Base-by-base conservation (phyloP, 2,888 invertebrate species). In the Troides aeacus region DNA sequence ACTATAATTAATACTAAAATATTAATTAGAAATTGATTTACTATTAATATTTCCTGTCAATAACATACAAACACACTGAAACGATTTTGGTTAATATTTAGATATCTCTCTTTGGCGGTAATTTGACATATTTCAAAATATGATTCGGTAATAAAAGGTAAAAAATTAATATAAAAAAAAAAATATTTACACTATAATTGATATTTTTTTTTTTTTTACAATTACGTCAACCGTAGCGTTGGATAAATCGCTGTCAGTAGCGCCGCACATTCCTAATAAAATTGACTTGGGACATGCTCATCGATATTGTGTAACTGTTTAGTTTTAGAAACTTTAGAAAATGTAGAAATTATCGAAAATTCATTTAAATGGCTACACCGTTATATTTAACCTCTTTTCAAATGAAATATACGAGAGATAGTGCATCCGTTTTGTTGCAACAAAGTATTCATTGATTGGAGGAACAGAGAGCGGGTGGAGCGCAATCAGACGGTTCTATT, bases 381-480 rank as follows among this genome's bases (percentile, higher is more conserved):
- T 57, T 69, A 64, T 62, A 68, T 67, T 68, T 70, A 69, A 64
- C 60, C 66, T 62, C 62, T 61, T 68, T 30, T 64, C 24, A 66
- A n/a, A 61, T 42, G 62, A 70, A 61, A 64, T 30, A 30, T 65
- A 64, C n/a, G 36, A 46, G 15, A 15, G 46, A 46, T 46, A 46
- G 36, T 59, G 71, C 61, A 76, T 74, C 81, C 79, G 80, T 80
- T 78, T 79, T 75, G 68, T 70, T 78, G 81, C 83, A 82, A 87
- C 85, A 84, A 84, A 84, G 86, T 84, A 81, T 77, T 77, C 86
- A 86, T 88, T 77, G 87, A 89, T 89, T 88, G 83, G 83, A 66
- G 78, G 79, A 79, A 75, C 78, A 18, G 57, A 39, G 79, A 73
- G 76, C 77, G 78, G 78, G 75, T 76, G 79, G 77, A 76, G 79